Conservation (phyloP, 2,113 vertebrate species). For the Ceuthmochares aereus region DNA sequence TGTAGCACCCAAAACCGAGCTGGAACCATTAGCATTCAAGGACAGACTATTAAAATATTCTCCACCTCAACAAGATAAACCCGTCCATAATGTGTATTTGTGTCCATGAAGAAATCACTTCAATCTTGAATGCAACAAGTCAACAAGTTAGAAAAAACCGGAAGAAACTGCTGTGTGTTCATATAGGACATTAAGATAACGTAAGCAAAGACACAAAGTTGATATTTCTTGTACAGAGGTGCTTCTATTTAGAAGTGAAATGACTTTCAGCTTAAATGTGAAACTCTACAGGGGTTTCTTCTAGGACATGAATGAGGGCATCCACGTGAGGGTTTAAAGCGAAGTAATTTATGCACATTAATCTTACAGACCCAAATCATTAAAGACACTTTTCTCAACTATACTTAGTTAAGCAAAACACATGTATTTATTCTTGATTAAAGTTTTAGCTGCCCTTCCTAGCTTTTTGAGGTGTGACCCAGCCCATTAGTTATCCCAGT, state of each 20-base stretch:
- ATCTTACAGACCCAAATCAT: background rate
- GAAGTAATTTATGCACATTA: background rate
- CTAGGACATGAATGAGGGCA: background rate
- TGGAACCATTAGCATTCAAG: constrained; percentile 20
- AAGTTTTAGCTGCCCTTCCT: background rate
- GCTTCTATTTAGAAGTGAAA: background rate
- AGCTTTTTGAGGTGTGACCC: background rate
- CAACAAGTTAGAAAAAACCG: background rate
- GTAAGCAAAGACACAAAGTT: background rate
- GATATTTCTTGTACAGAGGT: background rate
- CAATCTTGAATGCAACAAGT: constrained; percentile 16
- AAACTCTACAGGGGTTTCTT: background rate
- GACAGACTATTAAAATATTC: constrained; percentile 10
- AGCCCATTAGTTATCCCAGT: background rate
- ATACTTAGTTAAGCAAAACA: background rate
- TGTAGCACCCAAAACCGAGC: background rate
- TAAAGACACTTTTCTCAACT: background rate
- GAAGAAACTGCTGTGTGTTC: background rate
- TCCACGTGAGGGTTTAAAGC: background rate
- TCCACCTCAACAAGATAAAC: constrained; percentile 42
- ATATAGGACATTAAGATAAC: background rate
- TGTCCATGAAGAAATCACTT: constrained; percentile 4
- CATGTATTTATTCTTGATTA: background rate
- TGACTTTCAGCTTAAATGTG: background rate
- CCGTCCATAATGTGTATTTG: background rate